A percentile compares a stretch with the other conserved stretches of the same genome.
Evolutionary conservation across 92 coral and sea anemone species (phyloP).

Genomic region (Epizoanthus illoricatus): DNA sequence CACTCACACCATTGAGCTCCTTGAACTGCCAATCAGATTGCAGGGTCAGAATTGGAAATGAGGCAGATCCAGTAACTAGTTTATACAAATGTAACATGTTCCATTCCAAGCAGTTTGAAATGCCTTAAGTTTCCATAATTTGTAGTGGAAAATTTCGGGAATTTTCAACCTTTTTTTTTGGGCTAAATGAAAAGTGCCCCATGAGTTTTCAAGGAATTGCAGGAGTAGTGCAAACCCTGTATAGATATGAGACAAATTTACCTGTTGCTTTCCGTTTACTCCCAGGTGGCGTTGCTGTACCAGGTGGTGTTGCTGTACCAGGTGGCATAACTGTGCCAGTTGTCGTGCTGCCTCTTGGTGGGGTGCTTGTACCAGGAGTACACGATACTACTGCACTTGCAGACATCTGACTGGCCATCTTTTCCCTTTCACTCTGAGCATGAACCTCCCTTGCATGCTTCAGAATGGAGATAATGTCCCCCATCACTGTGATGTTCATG

Average conservation of each 20-base stretch:
- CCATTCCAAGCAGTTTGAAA: too few species aligned
- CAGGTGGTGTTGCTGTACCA: constrained; percentile 41
- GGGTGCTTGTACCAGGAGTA: constrained; percentile 25
- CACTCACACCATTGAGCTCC: too few species aligned
- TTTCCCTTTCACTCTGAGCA: constrained; percentile 93
- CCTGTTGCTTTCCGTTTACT: constrained; percentile 64
- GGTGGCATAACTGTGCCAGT: constrained; percentile 35
- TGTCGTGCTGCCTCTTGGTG: constrained; percentile 5
- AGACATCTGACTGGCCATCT: constrained; percentile 76
- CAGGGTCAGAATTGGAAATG: too few species aligned
- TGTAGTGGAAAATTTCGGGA: too few species aligned
- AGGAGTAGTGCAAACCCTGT: too few species aligned
- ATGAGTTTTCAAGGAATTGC: too few species aligned
- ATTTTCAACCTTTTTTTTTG: too few species aligned
- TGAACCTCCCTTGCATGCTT: constrained; percentile 90
- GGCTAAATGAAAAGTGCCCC: too few species aligned
- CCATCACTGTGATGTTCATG: constrained; percentile 93
- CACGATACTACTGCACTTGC: constrained; percentile 13
- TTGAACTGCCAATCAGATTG: too few species aligned
- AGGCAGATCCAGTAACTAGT: too few species aligned
- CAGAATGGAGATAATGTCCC: constrained; percentile 90
- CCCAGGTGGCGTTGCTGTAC: background rate
- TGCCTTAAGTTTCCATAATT: too few species aligned
- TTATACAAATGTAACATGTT: too few species aligned
- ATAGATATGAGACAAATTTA: background rate